Evolutionary conservation across 2,797 vertebrate genomes (phyloP), one percentile per base, ranked within the genome.

Genomic region (Mormyrops boulengeri): DNA sequence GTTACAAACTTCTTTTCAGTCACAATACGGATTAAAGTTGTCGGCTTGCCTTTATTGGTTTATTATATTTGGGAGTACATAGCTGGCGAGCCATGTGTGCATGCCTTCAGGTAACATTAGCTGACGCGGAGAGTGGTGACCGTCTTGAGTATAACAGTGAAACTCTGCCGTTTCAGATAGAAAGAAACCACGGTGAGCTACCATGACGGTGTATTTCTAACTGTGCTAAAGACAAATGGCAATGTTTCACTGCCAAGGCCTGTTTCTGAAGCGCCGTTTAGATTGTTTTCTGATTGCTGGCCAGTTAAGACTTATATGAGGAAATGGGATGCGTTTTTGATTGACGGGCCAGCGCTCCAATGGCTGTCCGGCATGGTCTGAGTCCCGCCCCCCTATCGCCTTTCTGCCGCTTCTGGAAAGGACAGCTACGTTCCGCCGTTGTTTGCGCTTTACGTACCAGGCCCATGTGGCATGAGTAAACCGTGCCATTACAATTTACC

Each of bases 331-430:
- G 30, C 4, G 19, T 9, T 7, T 41, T 87, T 87, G 85, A 89
- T 52, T 77, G 89, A 89, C 34, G 66, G 60, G 34, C 14, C n/a
- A 55, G 22, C 50, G 57, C n/a, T 87, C 85, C 62, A 89, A 86
- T 89, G n/a, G 38, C 30, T 26, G 4, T 4, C n/a, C 17, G 62
- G 49, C 26, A 26, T 12, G 30, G 57, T 38, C 38, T 12, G 19
- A 17, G 34, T 62, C 55, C 17, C 53, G 53, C 86, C 19, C 34
- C 11, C 38, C 41, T n/a, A 87, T 57, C 85, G 85, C 5, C 26
- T 87, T 52, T 41, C 55, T 12, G 7, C 19, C 69, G 12, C 9
- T 66, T n/a, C 1, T 88, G 57, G 53, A 53, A 55, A 53, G 26
- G 50, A 12, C 50, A 38, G 85, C 30, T 22, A n/a, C 55, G 19